A percentile compares a stretch with the other conserved stretches of the same genome.
Evolutionary conservation across 2,113 vertebrate genomes (phyloP).

Genomic region (Gila orcuttii): DNA sequence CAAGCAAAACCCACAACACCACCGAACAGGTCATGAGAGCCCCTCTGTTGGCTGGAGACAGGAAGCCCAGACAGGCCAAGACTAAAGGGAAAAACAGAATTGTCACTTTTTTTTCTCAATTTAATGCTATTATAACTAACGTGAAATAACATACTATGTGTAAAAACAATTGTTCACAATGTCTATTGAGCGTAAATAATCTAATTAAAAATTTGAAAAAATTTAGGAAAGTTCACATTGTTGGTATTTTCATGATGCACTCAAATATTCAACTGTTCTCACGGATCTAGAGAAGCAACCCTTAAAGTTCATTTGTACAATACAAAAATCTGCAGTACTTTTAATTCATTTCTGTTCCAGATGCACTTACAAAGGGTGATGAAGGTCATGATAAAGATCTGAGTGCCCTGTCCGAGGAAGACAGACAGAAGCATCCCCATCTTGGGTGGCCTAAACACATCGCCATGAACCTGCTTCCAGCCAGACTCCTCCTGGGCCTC

Average conservation of each 20-base stretch:
- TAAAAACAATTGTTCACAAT: not conserved
- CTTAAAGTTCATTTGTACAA: not conserved
- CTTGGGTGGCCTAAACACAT: conserved; percentile 94
- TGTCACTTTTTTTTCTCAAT: not conserved
- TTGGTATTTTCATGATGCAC: not conserved
- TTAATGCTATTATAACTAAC: not conserved
- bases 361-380: conserved; percentile 93
- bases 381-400: conserved; percentile 99
- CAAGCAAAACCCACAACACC: conserved; percentile 95
- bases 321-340: not conserved
- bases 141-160: not conserved
- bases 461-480: conserved; percentile 98
- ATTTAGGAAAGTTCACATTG: not conserved
- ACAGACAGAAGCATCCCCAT: conserved; percentile 97
- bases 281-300: not conserved
- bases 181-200: not conserved
- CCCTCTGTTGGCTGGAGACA: conserved; percentile 96
- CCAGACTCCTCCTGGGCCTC: conserved; percentile 98
- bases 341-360: not conserved
- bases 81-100: conserved; percentile 72
- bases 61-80: conserved; percentile 96
- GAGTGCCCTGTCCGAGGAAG: conserved; percentile 94
- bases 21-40: conserved; percentile 98
- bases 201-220: not conserved
- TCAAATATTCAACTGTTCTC: not conserved